Conservation (phyloP, 2,113 vertebrate species). For the Regulus satrapa region DNA sequence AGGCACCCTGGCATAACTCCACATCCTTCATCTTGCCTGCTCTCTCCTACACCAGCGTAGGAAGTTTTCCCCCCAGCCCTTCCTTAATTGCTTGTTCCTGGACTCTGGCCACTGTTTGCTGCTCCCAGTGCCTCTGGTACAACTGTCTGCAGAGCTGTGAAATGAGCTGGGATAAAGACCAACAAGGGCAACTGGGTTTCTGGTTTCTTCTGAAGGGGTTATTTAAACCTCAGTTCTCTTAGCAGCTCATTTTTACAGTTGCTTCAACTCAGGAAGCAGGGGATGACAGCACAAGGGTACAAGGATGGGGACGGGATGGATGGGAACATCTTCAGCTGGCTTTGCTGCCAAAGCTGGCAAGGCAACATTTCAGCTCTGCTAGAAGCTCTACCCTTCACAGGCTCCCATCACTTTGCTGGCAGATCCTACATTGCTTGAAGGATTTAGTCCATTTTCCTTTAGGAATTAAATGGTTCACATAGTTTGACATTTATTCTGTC, state of each 20-base stretch:
- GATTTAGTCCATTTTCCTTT: background rate
- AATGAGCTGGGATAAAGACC: background rate
- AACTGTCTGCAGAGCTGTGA: background rate
- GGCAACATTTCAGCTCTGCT: background rate
- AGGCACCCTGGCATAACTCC: background rate
- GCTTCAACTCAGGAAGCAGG: background rate
- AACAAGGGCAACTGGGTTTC: background rate
- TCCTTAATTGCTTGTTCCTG: background rate
- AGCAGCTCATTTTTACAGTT: background rate
- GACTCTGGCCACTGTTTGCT: background rate
- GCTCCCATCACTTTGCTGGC: background rate
- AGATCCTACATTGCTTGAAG: background rate
- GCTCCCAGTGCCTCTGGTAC: background rate
- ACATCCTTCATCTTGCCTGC: accelerated
- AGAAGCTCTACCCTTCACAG: background rate
- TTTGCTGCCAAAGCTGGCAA: background rate
- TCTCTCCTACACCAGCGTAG: accelerated
- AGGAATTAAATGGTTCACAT: background rate
- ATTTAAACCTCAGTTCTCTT: background rate
- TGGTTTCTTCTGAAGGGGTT: background rate
- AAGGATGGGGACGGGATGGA: background rate
- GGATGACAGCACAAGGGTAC: background rate
- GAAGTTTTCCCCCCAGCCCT: background rate
- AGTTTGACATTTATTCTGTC: background rate
- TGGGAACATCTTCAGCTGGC: background rate